Conservation (phyloP, 2,113 vertebrate species). For the Aramus guarauna region DNA sequence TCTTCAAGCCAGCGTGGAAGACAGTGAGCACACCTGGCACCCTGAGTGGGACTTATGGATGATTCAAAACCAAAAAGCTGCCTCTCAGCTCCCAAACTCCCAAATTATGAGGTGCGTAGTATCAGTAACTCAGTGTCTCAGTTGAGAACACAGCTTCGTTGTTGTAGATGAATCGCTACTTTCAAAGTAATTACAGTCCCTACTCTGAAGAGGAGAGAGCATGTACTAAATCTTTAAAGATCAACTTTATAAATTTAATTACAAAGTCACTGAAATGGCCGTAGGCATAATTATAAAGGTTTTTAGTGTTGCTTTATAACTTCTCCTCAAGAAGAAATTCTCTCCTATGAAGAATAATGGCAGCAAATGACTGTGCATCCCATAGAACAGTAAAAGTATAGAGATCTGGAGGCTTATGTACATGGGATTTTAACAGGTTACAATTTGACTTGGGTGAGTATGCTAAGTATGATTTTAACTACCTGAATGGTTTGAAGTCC, state of each 20-base stretch:
- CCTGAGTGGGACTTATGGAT: not conserved
- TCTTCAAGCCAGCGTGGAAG: not conserved
- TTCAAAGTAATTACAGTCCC: not conserved
- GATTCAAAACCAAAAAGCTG: not conserved
- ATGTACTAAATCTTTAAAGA: not conserved
- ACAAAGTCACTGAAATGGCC: not conserved
- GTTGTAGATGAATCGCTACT: rapidly evolving
- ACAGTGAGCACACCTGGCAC: not conserved
- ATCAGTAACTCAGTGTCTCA: not conserved
- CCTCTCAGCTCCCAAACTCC: not conserved
- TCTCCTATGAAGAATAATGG: not conserved
- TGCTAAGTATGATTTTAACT: not conserved
- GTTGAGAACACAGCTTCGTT: not conserved
- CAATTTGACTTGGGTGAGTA: not conserved
- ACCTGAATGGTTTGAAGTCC: not conserved
- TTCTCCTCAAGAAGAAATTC: not conserved
- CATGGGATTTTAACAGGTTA: not conserved
- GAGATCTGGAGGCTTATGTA: not conserved
- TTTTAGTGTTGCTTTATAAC: not conserved
- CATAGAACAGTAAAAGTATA: not conserved
- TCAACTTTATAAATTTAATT: not conserved
- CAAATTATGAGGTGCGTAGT: not conserved
- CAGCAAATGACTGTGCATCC: not conserved
- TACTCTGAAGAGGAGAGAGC: not conserved
- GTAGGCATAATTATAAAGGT: not conserved